Base-by-base conservation (phyloP, 2,113 vertebrate genomes). In the Hepsetus odoe region DNA sequence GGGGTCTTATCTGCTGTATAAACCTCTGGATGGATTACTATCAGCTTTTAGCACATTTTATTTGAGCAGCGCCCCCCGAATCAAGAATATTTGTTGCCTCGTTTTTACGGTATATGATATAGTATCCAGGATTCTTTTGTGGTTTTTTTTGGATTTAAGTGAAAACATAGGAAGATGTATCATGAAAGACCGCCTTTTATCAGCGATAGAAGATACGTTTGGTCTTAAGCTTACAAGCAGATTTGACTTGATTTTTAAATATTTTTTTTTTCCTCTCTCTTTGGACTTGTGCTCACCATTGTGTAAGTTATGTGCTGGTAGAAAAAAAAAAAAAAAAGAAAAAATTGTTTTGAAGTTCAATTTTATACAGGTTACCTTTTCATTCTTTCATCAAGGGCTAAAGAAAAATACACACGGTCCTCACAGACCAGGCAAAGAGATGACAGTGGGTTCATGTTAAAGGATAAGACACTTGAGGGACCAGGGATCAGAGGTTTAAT, bases 1-100 rank as follows among this genome's bases (percentile, higher is more conserved):
- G 85, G 89, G 90, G 91, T 92, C 90, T 93, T 86, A 89, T 90
- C 92, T 93, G 92, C 91, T 93, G 92, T 93, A 90, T 59, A 85
- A 90, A 89, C 61, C 62, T 58, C 72, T 68, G 58, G 24, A 73
- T 67, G 66, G 74, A 78, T 67, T 28, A 68, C 14, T 1, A 82
- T 83, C 28, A 13, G 18, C 58, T 71, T 55, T 66, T 79, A 40
- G 72, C 30, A 26, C 5, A 33, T 68, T 65, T 74, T 26, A 35
- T 40, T 35, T 30, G 46, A 26, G 2, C 13, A 1, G 2, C 4
- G 2, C 12, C 42, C 46, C 46, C 12, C 1, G 20, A 49, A 49
- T 20, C 4, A 49, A 82, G 88, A 84, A 88, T 86, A 85, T 83
- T 88, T 77, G 68, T 74, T 68, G 76, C 56, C 51, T n/a, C 40